These are phyloP conservation scores for Temnopleurus reevesii DNA, from an alignment of 53 echinoderm and acorn worm genomes.

Conservation along the genomic window DNA sequence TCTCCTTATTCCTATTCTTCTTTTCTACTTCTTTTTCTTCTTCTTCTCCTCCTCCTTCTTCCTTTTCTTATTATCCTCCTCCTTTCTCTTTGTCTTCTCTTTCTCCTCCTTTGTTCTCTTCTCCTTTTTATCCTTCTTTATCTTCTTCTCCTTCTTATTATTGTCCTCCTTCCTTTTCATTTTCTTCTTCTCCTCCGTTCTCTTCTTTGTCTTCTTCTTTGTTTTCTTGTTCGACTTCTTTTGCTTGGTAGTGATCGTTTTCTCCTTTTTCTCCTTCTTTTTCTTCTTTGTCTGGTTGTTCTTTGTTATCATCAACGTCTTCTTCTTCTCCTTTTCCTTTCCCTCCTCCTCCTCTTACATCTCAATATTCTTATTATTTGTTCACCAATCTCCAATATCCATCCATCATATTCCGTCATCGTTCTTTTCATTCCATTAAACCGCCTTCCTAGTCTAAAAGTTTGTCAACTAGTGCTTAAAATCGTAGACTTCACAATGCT, in stretches of 20 bases:
- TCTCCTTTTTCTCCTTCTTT: background rate
- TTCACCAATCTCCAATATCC: too few relatives aligned
- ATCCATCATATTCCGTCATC: too few relatives aligned
- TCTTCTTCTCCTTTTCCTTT: background rate
- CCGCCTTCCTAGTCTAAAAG: too few relatives aligned
- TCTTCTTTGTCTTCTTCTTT: background rate
- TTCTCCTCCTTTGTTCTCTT: background rate
- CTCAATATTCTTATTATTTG: too few relatives aligned
- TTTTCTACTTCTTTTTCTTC: background rate
- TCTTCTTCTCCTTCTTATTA: too few relatives aligned
- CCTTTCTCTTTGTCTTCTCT: background rate
- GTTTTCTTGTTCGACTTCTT: background rate
- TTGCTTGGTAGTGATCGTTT: too few relatives aligned
- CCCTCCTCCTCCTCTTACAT: background rate
- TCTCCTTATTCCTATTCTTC: background rate
- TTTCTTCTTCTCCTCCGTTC: background rate
- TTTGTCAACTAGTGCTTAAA: background rate
- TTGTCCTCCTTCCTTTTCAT: background rate
- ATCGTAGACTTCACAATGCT: background rate
- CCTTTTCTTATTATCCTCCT: background rate
- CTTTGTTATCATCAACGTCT: background rate
- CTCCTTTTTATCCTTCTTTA: too few relatives aligned
- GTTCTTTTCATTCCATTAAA: too few relatives aligned
- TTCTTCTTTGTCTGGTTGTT: background rate
- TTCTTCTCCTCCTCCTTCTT: background rate